phyloP scores from a whole-genome alignment of 2,113 vertebrate species.

The Arothron firmamentum region DNA sequence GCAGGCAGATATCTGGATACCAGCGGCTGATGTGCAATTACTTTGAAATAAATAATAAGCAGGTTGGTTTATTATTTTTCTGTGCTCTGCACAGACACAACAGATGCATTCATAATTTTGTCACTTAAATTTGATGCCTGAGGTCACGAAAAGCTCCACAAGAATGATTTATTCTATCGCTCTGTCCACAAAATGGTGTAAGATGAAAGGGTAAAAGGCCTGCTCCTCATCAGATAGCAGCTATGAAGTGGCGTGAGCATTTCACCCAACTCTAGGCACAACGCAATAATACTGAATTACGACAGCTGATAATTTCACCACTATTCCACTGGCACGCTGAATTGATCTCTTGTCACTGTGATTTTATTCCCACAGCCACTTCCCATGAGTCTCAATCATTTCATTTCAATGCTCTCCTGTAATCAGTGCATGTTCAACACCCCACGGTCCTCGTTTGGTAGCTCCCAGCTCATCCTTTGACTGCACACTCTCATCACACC shows the following conservation, averaged over 20 bases:
- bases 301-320: background rate
- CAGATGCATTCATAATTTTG: background rate
- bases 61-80: too few species aligned
- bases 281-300: background rate
- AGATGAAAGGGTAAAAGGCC: background rate
- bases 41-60: background rate
- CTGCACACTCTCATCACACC: conserved; percentile 2
- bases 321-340: too few species aligned
- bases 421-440: conserved; percentile 22
- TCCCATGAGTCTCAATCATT: background rate
- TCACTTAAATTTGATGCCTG: background rate
- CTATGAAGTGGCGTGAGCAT: too few species aligned
- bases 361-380: background rate
- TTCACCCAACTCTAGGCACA: too few species aligned
- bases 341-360: background rate
- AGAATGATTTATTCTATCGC: background rate
- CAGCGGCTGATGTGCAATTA: conserved; percentile 8
- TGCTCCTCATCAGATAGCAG: too few species aligned
- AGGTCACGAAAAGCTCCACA: background rate
- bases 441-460: background rate
- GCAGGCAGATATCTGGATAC: conserved; percentile 29
- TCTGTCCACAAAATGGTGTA: background rate
- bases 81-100: background rate
- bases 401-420: conserved; percentile 17
- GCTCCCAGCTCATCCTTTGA: conserved; percentile 18